Evolutionary conservation across 2,888 invertebrate genomes (phyloP), one percentile per base, ranked within the genome.

Genomic region (Scaptomyza parva): DNA sequence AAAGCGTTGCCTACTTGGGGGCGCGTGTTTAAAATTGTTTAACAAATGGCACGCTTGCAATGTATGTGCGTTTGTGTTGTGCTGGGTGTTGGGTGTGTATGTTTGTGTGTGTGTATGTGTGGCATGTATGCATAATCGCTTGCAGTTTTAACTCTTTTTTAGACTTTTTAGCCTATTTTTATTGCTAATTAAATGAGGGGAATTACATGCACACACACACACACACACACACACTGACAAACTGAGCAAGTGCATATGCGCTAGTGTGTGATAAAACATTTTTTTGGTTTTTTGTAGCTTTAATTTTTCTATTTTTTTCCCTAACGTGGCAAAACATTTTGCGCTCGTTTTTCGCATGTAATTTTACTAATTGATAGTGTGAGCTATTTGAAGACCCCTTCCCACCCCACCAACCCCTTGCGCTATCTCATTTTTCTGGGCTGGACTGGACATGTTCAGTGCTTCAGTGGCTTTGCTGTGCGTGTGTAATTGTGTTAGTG

Each of bases 131-230:
- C 69, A 70, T 76, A 79, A 78, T 84, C 78, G 77, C 77, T 76
- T 86, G 85, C 87, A 78, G 83, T 82, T 83, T 81, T 74, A 70
- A 54, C 54, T 72, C 73, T 78, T 75, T 80, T 87, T 88, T 88
- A 86, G 84, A 82, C 88, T 89, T 90, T 89, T 89, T 90, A 88
- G 89, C 88, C 89, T 89, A 89, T 90, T 90, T 89, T 89, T 86
- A 88, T 86, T 89, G 89, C 89, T 89, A 89, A 90, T 90, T 89
- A 89, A 83, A 90, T 84, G 79, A 84, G 88, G 86, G 84, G 88
- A 86, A 88, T 76, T 70, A 66, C 78, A 67, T 40, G 67, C 69
- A 62, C 65, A 61, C 55, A 58, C 39, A 64, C 65, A 64, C 64
- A 60, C 59, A 59, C 40, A 63, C 48, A 63, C 58, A 33, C 35